Base-by-base conservation (phyloP, 2,888 invertebrate genomes). In the Xestia rhomboidea region DNA sequence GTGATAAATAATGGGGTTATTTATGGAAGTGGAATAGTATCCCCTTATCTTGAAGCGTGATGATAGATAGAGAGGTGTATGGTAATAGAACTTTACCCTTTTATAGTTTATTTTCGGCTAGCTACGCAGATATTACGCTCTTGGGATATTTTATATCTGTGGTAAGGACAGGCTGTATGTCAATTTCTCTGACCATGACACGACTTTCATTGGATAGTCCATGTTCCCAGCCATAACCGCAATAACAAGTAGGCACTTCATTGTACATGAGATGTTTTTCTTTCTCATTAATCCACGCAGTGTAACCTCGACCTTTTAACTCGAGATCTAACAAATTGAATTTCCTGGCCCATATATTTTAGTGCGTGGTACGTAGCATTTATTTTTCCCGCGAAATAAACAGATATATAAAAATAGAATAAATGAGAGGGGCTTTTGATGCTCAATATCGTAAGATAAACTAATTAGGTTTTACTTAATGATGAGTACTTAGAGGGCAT, bases 291-390 rank as follows among this genome's bases (percentile, higher is more conserved):
- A 79, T 63, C 62, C 69, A 60, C 68, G 27, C 54, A 70, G 64
- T 66, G 68, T 75, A 73, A 77, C 66, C 73, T 72, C 75, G 81
- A 81, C 75, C 81, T 76, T 70, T 46, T n/a, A 51, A 71, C 75
- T 67, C 68, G 66, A 72, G 63, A 76, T 81, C 46, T 68, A 77
- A 87, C 87, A 87, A 85, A 85, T 85, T 85, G 82, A 84, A 87
- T 85, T 76, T 84, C 73, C 87, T 77, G 77, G 68, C 60, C 63
- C 81, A 84, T 84, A 85, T 81, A 75, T 81, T 77, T 81, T 73
- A 81, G 75, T 87, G 75, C 75, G 73, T 84, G 51, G 54, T 44
- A 71, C 57, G 62, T 77, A 54, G 62, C 86, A 82, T 72, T 82
- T 85, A 77, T 84, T 76, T 80, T 73, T 64, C 41, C 49, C 51